Conservation (phyloP, 2,797 vertebrate genomes). For the Hylomyscus alleni region DNA sequence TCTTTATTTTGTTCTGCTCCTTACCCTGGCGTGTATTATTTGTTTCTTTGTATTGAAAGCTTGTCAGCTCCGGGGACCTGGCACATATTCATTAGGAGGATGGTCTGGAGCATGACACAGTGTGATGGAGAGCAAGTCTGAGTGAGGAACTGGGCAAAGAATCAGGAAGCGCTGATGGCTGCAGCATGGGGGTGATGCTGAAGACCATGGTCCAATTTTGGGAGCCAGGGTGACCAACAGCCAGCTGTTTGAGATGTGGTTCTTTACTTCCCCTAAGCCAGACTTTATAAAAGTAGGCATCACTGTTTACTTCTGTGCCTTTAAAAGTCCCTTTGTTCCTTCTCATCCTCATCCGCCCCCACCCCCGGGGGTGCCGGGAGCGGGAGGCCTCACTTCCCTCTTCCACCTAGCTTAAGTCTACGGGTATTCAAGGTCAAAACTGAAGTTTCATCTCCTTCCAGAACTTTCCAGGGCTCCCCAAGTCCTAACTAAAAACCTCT, state of each 20-base stretch:
- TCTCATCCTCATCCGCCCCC: background rate
- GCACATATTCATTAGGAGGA: conserved; percentile 81
- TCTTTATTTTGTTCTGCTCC: conserved; percentile 74
- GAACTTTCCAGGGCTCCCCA: background rate
- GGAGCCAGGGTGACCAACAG: background rate
- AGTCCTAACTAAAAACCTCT: background rate
- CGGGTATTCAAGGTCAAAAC: conserved; percentile 17
- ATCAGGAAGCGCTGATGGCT: conserved; percentile 41
- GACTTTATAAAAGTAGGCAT: background rate
- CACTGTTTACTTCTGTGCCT: background rate
- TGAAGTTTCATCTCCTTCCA: background rate
- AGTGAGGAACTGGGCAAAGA: conserved; percentile 69
- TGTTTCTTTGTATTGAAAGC: conserved; percentile 81
- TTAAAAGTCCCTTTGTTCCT: background rate
- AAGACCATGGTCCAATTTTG: conserved; percentile 54
- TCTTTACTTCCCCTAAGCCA: background rate
- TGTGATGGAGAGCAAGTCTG: conserved; percentile 63
- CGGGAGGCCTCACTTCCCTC: background rate
- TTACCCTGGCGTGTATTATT: conserved; percentile 57
- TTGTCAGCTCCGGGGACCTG: conserved; percentile 77
- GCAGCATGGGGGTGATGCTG: background rate
- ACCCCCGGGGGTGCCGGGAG: too few species aligned
- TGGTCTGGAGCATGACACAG: conserved; percentile 66
- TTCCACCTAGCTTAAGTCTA: background rate
- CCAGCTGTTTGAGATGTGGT: background rate